These are phyloP conservation scores for Platysternon megacephalum DNA, from an alignment of 2,113 vertebrate genomes.

Conservation along the genomic window DNA sequence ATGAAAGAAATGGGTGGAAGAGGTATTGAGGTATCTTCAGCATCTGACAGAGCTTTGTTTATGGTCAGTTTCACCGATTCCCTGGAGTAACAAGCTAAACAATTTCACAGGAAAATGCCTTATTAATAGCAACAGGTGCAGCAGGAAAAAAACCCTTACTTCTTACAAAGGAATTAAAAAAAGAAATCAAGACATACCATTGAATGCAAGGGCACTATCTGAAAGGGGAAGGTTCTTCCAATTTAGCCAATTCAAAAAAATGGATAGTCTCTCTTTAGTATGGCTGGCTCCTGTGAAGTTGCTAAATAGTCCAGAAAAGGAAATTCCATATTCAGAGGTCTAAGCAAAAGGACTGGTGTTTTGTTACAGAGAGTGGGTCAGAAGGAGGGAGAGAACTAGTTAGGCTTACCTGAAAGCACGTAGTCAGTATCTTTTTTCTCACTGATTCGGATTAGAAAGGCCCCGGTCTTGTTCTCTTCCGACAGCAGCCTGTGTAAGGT, in stretches of 20 bases:
- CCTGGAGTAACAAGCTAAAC: background rate
- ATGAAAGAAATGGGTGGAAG: background rate
- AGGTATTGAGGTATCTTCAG: background rate
- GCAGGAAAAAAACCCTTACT: background rate
- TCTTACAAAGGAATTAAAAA: background rate
- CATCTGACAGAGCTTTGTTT: background rate
- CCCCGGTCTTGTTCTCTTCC: conserved; percentile 50
- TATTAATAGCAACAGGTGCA: background rate
- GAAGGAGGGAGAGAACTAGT: background rate
- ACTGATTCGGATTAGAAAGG: conserved; percentile 84
- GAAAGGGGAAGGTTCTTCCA: too few relatives aligned
- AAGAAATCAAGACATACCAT: background rate
- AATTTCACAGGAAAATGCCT: background rate
- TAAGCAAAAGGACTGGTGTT: background rate
- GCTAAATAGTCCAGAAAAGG: background rate
- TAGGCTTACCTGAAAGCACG: conserved; percentile 81
- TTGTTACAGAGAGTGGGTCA: background rate
- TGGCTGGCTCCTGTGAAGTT: background rate
- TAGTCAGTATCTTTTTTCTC: conserved; percentile 75
- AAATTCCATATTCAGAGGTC: background rate
- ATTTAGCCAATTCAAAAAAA: background rate
- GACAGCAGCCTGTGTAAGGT: conserved; percentile 74
- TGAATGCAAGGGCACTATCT: background rate
- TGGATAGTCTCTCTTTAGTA: background rate
- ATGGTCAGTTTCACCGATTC: background rate